A percentile compares a stretch with the other conserved stretches of the same genome.
Conservation (phyloP, 2,797 vertebrate genomes). For the Bryconaethiops microstoma region DNA sequence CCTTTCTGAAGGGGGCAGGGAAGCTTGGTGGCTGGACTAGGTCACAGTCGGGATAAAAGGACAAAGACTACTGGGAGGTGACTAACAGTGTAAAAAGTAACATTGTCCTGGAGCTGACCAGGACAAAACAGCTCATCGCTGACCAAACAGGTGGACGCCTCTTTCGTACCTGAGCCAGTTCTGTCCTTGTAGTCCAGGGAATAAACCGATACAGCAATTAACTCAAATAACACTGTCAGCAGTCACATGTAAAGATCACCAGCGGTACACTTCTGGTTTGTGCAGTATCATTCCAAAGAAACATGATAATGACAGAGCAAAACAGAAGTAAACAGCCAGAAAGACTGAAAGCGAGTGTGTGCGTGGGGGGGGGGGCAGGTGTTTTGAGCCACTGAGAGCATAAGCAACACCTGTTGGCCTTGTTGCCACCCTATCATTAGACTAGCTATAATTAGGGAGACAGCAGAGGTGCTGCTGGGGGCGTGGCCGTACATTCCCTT, state of each 20-base stretch:
- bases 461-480: constrained; percentile 62
- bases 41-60: constrained; percentile 40
- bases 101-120: neutral
- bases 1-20: constrained; percentile 66
- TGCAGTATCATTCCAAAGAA: constrained; percentile 28
- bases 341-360: constrained; percentile 4
- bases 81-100: neutral
- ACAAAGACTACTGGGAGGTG: neutral
- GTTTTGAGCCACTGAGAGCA: constrained; percentile 26
- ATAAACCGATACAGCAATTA: neutral
- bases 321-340: constrained; percentile 8
- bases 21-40: constrained; percentile 68
- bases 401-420: constrained; percentile 76
- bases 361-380: constrained; percentile 3
- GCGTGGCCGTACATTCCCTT: constrained; percentile 63
- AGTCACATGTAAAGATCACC: neutral
- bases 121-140: neutral
- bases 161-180: neutral
- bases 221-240: neutral
- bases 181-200: neutral
- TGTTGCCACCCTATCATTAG: constrained; percentile 73
- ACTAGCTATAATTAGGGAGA: constrained; percentile 65
- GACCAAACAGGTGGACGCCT: neutral
- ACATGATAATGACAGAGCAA: constrained; percentile 29
- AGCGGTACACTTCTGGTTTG: neutral